These are phyloP conservation scores for Chlorops oryzae DNA, from an alignment of 1,140 invertebrate genomes.

Conservation along the genomic window DNA sequence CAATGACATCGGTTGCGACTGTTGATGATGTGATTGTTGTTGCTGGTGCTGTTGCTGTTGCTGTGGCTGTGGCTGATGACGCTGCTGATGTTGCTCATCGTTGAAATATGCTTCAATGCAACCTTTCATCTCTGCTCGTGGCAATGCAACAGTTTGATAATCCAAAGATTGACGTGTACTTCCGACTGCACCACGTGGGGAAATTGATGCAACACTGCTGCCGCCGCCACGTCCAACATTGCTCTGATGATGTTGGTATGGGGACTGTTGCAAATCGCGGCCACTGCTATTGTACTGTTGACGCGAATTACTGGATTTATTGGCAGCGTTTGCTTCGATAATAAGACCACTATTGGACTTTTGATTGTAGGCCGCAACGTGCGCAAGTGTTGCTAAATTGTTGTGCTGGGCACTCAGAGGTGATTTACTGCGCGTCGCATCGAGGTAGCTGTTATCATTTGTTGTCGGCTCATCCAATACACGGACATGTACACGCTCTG, in stretches of 20 bases:
- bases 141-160: slow-evolving; percentile 55
- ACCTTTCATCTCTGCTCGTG: slow-evolving; percentile 65
- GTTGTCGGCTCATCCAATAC: slow-evolving; percentile 35
- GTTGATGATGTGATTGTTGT: slow-evolving; percentile 20
- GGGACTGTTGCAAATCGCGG: not conserved
- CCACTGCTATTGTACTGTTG: not conserved
- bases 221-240: slow-evolving; percentile 2
- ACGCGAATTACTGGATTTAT: not conserved
- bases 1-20: slow-evolving; percentile 7
- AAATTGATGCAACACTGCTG: not conserved
- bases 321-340: slow-evolving; percentile 12
- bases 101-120: slow-evolving; percentile 66
- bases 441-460: slow-evolving; percentile 9
- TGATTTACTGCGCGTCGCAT: slow-evolving; percentile 11
- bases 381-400: slow-evolving; percentile 58
- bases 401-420: slow-evolving; percentile 53
- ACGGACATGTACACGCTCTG: slow-evolving; percentile 53
- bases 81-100: slow-evolving; percentile 52
- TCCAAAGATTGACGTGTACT: slow-evolving; percentile 24
- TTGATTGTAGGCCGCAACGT: slow-evolving; percentile 51
- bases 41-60: slow-evolving; percentile 39
- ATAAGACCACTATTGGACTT: too few relatives aligned
- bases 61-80: slow-evolving; percentile 21
- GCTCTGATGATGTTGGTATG: slow-evolving; percentile 8
- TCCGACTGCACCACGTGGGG: slow-evolving; percentile 2